Percentiles rank a stretch among this genome's conserved stretches.
Evolutionary conservation across 2,113 vertebrate species (phyloP).

Genomic region (Zapornia atra): DNA sequence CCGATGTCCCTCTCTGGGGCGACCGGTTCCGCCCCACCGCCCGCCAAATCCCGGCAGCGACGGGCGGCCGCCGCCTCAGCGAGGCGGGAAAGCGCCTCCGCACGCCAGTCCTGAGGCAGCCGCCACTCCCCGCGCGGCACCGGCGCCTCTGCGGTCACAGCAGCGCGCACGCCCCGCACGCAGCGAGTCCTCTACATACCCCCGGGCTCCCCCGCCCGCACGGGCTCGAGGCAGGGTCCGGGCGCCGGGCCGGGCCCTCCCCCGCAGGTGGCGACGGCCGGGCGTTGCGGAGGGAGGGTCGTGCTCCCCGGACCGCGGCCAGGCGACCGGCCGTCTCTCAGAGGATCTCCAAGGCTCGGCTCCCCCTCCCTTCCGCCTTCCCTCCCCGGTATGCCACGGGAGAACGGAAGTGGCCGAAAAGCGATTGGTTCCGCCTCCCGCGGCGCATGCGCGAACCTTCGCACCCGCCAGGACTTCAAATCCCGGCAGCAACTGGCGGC

Average conservation of each 20-base stretch:
- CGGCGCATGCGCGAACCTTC: background rate
- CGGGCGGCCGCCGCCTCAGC: too few relatives aligned
- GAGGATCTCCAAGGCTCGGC: too few relatives aligned
- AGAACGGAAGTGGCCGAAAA: too few relatives aligned
- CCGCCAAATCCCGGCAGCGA: too few relatives aligned
- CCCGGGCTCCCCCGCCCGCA: background rate
- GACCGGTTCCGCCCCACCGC: too few relatives aligned
- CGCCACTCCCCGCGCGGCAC: too few relatives aligned
- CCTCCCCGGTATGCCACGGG: too few relatives aligned
- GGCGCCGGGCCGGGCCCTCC: background rate
- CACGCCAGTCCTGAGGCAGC: too few relatives aligned
- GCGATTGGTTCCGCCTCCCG: too few relatives aligned
- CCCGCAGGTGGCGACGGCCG: background rate
- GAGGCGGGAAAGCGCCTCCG: too few relatives aligned
- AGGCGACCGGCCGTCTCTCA: background rate
- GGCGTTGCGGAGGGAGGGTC: too few relatives aligned
- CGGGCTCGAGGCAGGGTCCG: too few relatives aligned
- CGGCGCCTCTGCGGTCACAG: fast-evolving
- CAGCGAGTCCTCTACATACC: background rate
- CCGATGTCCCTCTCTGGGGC: fast-evolving
- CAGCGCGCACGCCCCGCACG: background rate
- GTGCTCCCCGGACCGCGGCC: fast-evolving
- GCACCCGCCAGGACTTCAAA: background rate
- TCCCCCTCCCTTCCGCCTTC: background rate
- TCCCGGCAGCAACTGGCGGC: background rate